Evolutionary conservation across 2,113 vertebrate species (phyloP), one percentile per base, ranked within the genome.

Genomic region (Chionis minor): DNA sequence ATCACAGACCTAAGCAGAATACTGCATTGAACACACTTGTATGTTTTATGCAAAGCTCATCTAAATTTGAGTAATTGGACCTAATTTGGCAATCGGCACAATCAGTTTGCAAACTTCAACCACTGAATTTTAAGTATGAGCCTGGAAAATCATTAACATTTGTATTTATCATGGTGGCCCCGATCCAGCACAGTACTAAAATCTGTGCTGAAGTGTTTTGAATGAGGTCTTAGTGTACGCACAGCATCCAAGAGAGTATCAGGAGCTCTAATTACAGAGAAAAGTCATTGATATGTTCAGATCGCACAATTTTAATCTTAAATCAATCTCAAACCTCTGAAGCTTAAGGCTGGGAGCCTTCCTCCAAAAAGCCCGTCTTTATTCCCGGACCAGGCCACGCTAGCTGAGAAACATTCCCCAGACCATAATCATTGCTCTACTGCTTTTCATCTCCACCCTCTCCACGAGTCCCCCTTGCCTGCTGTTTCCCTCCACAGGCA

Each of bases 31-130:
- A 83, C 66, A 70, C 94, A 96, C 92, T 94, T 96, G 90, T 97
- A 97, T 95, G 94, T 97, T 97, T 97, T 97, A 96, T 96, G 97
- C 97, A 96, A 96, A 97, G 94, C 91, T 96, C 93, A 96, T 96
- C 94, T 97, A 88, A 96, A 96, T 96, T 94, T 96, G 70, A 92
- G 89, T 96, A 97, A 96, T 96, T 96, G 93, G 90, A 97, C 91
- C 91, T 96, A 95, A 97, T 96, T 96, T 96, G 89, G 92, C 96
- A 95, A 96, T 97, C 94, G 92, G 81, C 97, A 96, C 95, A 97
- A 95, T 94, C 94, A 88, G 95, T 97, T 97, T 97, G 96, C 91
- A 97, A 97, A 95, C 96, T 96, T 97, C 96, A 92, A 87, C 87
- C 91, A 74, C 87, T 94, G 94, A 95, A 97, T 97, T 94, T 97